phyloP scores from a whole-genome alignment of 1,140 invertebrate genomes.

The Aethina tumida region DNA sequence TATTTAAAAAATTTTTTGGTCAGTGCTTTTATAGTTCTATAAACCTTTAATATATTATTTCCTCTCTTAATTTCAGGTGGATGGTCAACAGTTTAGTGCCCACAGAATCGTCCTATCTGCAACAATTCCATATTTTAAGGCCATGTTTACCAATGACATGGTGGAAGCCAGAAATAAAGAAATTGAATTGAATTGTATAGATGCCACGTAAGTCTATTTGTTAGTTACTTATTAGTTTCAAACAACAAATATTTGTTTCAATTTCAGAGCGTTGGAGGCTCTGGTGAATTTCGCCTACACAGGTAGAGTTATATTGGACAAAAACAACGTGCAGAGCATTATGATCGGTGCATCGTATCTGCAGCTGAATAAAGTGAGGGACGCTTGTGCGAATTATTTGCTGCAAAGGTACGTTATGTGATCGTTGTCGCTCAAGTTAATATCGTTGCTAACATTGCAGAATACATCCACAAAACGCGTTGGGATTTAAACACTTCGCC shows the following conservation, averaged over 20 bases:
- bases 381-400: conserved; percentile 76
- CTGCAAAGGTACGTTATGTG: conserved; percentile 46
- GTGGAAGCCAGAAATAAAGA: conserved; percentile 74
- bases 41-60: neutral
- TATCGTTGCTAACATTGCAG: conserved; percentile 36
- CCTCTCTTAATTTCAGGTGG: conserved; percentile 49
- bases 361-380: conserved; percentile 68
- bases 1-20: neutral
- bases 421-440: conserved; percentile 1
- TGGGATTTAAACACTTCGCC: conserved; percentile 74
- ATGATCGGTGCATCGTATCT: conserved; percentile 84
- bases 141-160: conserved; percentile 88
- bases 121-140: conserved; percentile 85
- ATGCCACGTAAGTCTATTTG: conserved; percentile 50
- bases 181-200: conserved; percentile 73
- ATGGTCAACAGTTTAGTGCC: conserved; percentile 68
- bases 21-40: neutral
- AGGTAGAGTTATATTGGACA: conserved; percentile 67
- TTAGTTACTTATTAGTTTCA: neutral
- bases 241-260: conserved; percentile 9
- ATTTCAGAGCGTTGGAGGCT: conserved; percentile 65
- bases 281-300: conserved; percentile 84
- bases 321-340: conserved; percentile 74
- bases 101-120: conserved; percentile 79
- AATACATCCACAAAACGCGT: conserved; percentile 74